phyloP scores from a whole-genome alignment of 2,888 invertebrate genomes.

The Nebria salina region DNA sequence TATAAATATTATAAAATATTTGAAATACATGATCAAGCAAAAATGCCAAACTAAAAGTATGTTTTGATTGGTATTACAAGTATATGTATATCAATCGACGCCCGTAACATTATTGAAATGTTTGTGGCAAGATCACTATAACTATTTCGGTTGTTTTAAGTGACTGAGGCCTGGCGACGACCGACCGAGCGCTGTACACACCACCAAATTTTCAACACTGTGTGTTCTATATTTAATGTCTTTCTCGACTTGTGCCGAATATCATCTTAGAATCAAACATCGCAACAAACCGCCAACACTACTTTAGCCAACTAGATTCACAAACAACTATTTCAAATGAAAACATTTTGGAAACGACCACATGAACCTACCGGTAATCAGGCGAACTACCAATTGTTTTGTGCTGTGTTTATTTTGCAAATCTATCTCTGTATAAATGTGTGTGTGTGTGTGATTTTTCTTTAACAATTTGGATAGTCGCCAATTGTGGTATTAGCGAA shows the following conservation, averaged over 20 bases:
- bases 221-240: constrained; percentile 36
- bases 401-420: constrained; percentile 19
- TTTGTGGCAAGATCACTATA: not conserved
- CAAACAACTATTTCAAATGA: constrained; percentile 6
- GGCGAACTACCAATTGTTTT: not conserved
- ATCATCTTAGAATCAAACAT: constrained; percentile 10
- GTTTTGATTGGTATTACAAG: not conserved
- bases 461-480: constrained; percentile 16
- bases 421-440: not conserved
- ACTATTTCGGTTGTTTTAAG: constrained; percentile 38
- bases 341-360: constrained; percentile 25
- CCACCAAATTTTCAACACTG: constrained; percentile 32
- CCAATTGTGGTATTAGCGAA: constrained; percentile 26
- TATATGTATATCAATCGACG: not conserved
- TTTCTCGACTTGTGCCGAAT: constrained; percentile 15
- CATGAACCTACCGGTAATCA: not conserved
- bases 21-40: not conserved
- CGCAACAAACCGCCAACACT: not conserved
- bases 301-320: not conserved
- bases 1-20: too few relatives aligned
- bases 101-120: not conserved
- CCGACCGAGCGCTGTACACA: constrained; percentile 7
- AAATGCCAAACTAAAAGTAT: not conserved
- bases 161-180: constrained; percentile 14
- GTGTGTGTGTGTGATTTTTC: constrained; percentile 22